phyloP scores from a whole-genome alignment of 2,113 vertebrate species.

The Electrona antarctica region DNA sequence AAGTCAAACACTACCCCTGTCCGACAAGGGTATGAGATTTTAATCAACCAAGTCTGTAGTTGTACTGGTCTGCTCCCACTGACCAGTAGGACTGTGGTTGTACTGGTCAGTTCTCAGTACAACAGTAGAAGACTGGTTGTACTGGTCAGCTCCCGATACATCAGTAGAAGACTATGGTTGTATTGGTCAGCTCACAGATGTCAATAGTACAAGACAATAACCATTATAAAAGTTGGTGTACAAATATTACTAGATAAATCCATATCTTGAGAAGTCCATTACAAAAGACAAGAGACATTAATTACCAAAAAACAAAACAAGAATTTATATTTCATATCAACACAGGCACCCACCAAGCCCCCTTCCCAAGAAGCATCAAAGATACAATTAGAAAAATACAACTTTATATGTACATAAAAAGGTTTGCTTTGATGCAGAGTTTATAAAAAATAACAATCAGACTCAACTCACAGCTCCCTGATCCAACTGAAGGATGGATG shows the following conservation, averaged over 20 bases:
- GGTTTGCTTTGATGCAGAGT: conserved; percentile 21
- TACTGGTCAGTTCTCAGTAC: too few species aligned
- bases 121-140: too few species aligned
- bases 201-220: neutral
- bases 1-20: too few species aligned
- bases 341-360: conserved; percentile 39
- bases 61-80: too few species aligned
- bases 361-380: conserved; percentile 40
- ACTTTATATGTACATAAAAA: conserved; percentile 74
- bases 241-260: neutral
- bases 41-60: too few species aligned
- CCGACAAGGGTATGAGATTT: too few species aligned
- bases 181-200: neutral
- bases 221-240: neutral
- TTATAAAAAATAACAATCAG: conserved; percentile 52
- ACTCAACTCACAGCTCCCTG: conserved; percentile 19
- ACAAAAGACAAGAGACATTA: conserved; percentile 3
- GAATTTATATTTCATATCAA: conserved; percentile 61
- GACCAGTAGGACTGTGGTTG: too few species aligned
- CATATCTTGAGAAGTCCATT: neutral
- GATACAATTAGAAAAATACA: conserved; percentile 75
- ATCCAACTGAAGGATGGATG: neutral
- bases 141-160: too few species aligned
- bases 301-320: conserved; percentile 39
- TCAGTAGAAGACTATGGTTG: neutral